Percentiles rank a stretch among this genome's conserved stretches.
These are phyloP conservation scores for Chymomyza costata DNA, from an alignment of 1,140 invertebrate genomes.

Conservation along the genomic window DNA sequence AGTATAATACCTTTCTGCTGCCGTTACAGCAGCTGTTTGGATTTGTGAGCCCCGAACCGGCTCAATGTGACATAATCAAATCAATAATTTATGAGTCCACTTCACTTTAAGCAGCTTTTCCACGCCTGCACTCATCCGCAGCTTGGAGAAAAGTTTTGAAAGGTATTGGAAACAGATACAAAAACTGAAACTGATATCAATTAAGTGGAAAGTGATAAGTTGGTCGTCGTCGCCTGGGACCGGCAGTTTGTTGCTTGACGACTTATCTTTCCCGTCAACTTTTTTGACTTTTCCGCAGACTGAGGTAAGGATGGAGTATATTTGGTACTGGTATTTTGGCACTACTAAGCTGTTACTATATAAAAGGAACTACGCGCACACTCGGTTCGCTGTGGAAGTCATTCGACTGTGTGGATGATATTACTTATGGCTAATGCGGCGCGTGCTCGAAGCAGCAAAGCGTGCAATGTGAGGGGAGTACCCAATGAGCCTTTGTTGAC, in stretches of 20 bases:
- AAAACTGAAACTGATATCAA: slow-evolving; percentile 65
- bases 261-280: slow-evolving; percentile 37
- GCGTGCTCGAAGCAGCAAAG: slow-evolving; percentile 31
- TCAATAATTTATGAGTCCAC: slow-evolving; percentile 72
- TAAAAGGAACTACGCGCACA: slow-evolving; percentile 37
- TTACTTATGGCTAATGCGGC: slow-evolving; percentile 37
- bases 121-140: slow-evolving; percentile 53
- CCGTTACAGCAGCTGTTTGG: slow-evolving; percentile 1
- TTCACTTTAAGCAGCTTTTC: slow-evolving; percentile 66
- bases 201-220: slow-evolving; percentile 67
- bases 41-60: slow-evolving; percentile 7
- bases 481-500: slow-evolving; percentile 15
- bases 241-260: slow-evolving; percentile 49
- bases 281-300: slow-evolving; percentile 35
- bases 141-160: slow-evolving; percentile 34
- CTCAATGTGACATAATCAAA: slow-evolving; percentile 66
- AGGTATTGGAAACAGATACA: slow-evolving; percentile 26
- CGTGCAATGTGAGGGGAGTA: slow-evolving; percentile 21
- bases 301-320: not conserved
- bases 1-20: slow-evolving; percentile 37
- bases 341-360: too few species aligned
- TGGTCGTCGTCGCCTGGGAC: slow-evolving; percentile 23
- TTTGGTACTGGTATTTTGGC: too few species aligned
- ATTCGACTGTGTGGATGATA: slow-evolving; percentile 48
- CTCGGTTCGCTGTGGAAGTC: slow-evolving; percentile 39